Base-by-base conservation (phyloP, 1,140 invertebrate species). In the Drosophila kikkawai region DNA sequence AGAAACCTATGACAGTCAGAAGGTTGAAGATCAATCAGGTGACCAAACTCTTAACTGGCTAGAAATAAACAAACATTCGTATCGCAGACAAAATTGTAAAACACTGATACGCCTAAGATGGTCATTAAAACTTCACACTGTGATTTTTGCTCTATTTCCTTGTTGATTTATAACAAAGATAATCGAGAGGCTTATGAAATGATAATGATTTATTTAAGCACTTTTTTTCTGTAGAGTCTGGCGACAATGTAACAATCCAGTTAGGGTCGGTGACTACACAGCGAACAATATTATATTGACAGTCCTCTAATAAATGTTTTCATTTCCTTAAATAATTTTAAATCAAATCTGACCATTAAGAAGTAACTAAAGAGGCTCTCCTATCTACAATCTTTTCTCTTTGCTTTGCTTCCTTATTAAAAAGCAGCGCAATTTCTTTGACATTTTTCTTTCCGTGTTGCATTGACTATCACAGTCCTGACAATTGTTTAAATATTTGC, bases 21-120 rank as follows among this genome's bases (percentile, higher is more conserved):
- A 69, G 51, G 51, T 45, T 37, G 59, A 51, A 63, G 64, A 78
- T 42, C 66, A 63, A 51, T 79, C 75, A 70, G 45, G 57, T 78
- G 75, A 78, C 65, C 58, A 41, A 41, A 41, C 29, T 63, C 29
- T 39, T 63, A 63, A 63, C 34, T 53, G 22, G 22, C 17, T 29
- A 58, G 53, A 77, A 56, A 78, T 73, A 73, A 47, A 32, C 57
- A 37, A 41, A 41, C 64, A 44, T 13, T 37, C 41, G 39, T 51
- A 75, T 51, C 34, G 56, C 48, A 53, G 41, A 53, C 48, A 57
- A 37, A n/a, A 17, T 32, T 29, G 17, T 29, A 56, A 13, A n/a
- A 11, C 13, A 29, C 36, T 55, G 15, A 39, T 48, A 37, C 34
- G 51, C 19, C 34, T 22, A 55, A 22, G 34, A 56, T 12, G 17